Evolutionary conservation across 2,113 vertebrate genomes (phyloP).

Genomic region (Pluvianellus socialis): DNA sequence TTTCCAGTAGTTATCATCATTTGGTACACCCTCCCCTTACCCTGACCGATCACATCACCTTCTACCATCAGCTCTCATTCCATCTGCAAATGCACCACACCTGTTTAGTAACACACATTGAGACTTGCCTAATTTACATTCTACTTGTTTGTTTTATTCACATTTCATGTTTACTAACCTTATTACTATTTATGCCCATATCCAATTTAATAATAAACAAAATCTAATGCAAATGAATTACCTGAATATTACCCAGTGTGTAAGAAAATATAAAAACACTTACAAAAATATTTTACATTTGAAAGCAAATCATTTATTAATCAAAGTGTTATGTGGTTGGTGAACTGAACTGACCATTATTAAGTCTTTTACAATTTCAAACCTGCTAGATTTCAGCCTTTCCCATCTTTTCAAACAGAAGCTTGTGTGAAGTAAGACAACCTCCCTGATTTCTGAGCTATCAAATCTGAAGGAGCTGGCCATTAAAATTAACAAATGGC

Average conservation of each 20-base stretch:
- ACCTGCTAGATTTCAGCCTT: neutral
- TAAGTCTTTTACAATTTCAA: neutral
- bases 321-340: neutral
- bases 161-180: neutral
- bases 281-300: neutral
- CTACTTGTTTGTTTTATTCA: neutral
- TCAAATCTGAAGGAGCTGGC: neutral
- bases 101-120: neutral
- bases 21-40: neutral
- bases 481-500: neutral
- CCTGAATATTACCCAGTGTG: neutral
- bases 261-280: neutral
- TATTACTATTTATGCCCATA: neutral
- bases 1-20: neutral
- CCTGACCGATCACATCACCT: neutral
- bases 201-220: neutral
- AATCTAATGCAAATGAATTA: neutral
- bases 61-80: neutral
- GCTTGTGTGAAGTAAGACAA: neutral
- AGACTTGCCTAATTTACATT: neutral
- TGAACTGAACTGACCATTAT: neutral
- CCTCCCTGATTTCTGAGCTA: neutral
- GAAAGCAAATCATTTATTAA: neutral
- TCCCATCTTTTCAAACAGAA: neutral
- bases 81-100: neutral